A percentile compares a stretch with the other conserved stretches of the same genome.
Conservation (phyloP, 1,140 invertebrate species). For the Eurytemora carolleeae region DNA sequence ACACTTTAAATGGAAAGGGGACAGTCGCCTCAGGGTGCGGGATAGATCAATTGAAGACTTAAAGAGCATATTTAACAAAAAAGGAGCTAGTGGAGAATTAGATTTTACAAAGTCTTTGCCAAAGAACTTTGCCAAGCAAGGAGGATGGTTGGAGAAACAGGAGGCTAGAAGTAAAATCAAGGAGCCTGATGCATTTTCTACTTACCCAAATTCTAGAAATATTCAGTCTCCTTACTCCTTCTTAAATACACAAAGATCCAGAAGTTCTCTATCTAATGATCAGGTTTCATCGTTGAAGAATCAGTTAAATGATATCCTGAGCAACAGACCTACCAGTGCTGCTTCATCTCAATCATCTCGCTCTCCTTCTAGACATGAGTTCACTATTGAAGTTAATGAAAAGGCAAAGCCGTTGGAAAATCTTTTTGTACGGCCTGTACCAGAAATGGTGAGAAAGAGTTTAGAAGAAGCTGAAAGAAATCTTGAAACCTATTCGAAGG, state of each 20-base stretch:
- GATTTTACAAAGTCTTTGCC: neutral
- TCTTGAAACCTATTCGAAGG: neutral
- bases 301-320: constrained; percentile 7
- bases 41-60: constrained; percentile 3
- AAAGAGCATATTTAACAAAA: constrained; percentile 1
- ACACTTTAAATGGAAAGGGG: neutral
- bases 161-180: neutral
- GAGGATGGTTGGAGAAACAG: neutral
- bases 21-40: constrained; percentile 1
- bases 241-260: neutral
- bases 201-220: neutral
- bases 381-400: neutral
- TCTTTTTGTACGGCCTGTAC: constrained; percentile 4
- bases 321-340: neutral
- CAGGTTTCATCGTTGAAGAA: constrained; percentile 1
- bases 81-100: neutral
- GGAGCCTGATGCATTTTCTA: neutral
- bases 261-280: neutral
- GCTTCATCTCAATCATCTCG: neutral
- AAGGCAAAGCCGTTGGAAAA: neutral
- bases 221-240: no score
- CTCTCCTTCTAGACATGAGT: neutral
- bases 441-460: neutral
- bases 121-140: neutral
- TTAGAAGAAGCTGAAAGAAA: neutral